Evolutionary conservation across 2,888 invertebrate genomes (phyloP), one percentile per base, ranked within the genome.

Genomic region (Drosophila nr. fundita): DNA sequence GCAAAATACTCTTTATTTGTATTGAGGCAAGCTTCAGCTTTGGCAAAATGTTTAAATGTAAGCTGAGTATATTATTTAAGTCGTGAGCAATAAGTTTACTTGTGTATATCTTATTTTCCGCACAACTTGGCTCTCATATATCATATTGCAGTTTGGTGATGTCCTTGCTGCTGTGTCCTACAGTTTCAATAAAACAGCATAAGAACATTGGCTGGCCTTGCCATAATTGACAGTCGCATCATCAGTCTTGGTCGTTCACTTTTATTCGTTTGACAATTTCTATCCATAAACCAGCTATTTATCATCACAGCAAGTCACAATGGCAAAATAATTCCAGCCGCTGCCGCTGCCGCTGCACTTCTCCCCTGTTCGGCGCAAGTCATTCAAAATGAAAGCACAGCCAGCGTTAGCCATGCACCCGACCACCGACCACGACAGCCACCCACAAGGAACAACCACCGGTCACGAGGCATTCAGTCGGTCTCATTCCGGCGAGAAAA

Each of bases 311-410:
- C 54, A 29, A 62, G 68, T 59, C 74, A 67, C 72, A 72, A 73
- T 73, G 58, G 59, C 67, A 57, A 60, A 71, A 50, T 38, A 61
- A 64, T 60, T 38, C 30, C 34, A 15, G 10, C 52, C 62, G 64
- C 27, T 82, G 81, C 52, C 62, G 64, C 27, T 82, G 81, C 78
- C 82, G 72, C 58, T 81, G 82, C 81, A 78, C 71, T 82, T 70
- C 59, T 21, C 57, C 11, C 53, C 40, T 59, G 80, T 67, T 60
- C 64, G 42, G 42, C 66, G 69, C 68, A 65, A 85, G 82, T 82
- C 80, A 89, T 87, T 89, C 77, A 68, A 84, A 89, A 87, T 85
- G 84, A 89, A 89, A 82, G 89, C 89, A 69, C 69, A 69, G 68
- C 50, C 72, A 67, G 53, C 55, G n/a, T 30, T 38, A 32, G 57